These are phyloP conservation scores for Mastacembelus armatus DNA, from an alignment of 2,797 vertebrate species.

Conservation along the genomic window DNA sequence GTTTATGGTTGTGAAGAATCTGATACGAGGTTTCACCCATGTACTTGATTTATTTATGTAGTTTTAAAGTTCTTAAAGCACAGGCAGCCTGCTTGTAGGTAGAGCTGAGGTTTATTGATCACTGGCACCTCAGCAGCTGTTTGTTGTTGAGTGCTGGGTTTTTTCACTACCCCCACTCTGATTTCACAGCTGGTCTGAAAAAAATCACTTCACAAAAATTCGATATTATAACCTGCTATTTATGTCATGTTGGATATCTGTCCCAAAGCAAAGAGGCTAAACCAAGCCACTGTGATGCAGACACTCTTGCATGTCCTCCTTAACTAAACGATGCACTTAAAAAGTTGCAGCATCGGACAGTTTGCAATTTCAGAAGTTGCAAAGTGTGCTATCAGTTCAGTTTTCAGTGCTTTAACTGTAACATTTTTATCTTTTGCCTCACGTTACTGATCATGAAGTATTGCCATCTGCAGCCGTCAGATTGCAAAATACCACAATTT, in stretches of 20 bases:
- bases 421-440: conserved; percentile 8
- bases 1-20: too few relatives aligned
- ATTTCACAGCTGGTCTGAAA: conserved; percentile 28
- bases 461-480: conserved; percentile 6
- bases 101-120: conserved; percentile 14
- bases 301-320: too few relatives aligned
- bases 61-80: conserved; percentile 12
- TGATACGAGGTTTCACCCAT: too few relatives aligned
- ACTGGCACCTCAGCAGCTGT: conserved; percentile 24
- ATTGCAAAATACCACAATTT: conserved; percentile 22
- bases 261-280: too few relatives aligned
- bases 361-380: background rate
- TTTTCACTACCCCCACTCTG: background rate
- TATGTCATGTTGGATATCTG: too few relatives aligned
- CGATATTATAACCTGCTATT: background rate
- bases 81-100: conserved; percentile 8
- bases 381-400: background rate
- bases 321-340: background rate
- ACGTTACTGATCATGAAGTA: conserved; percentile 1
- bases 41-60: too few relatives aligned
- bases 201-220: conserved; percentile 10
- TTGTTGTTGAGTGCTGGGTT: background rate
- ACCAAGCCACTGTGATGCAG: too few relatives aligned
- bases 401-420: background rate
- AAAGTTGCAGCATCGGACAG: background rate